phyloP scores from a whole-genome alignment of 2,113 vertebrate species.

The Chaetura pelagica region DNA sequence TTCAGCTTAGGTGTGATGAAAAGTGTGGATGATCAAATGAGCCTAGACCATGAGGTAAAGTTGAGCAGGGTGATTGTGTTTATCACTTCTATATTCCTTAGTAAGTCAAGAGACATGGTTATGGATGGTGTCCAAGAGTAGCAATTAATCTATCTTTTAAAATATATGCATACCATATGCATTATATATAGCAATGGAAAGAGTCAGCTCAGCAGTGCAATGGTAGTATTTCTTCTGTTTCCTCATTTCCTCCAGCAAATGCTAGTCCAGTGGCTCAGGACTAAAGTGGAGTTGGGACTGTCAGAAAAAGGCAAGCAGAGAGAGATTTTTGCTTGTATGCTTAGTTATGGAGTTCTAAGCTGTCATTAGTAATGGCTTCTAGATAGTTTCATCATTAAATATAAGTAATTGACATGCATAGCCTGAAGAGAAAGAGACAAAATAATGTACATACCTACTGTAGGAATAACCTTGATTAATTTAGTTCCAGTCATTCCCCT shows the following conservation, averaged over 20 bases:
- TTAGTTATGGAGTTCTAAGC: neutral
- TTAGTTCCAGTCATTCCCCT: neutral
- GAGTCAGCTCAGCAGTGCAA: neutral
- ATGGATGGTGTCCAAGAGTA: neutral
- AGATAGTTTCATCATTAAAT: neutral
- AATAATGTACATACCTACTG: neutral
- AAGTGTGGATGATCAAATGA: neutral
- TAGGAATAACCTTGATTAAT: neutral
- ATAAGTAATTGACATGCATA: neutral
- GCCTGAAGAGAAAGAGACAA: neutral
- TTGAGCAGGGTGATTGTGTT: neutral
- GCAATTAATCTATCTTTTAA: neutral
- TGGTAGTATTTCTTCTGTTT: neutral
- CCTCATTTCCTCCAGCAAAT: neutral
- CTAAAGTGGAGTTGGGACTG: neutral
- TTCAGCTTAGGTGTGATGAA: neutral
- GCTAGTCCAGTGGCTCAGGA: neutral
- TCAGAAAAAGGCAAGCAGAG: neutral
- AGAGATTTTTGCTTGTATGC: neutral
- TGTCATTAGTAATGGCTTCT: neutral
- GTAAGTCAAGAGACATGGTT: neutral
- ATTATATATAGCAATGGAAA: neutral
- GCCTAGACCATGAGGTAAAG: constrained; percentile 58
- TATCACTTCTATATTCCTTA: neutral
- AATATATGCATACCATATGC: neutral